A percentile compares a stretch with the other conserved stretches of the same genome.
These are phyloP conservation scores for Trididemnum nubilum DNA, from an alignment of 23 tunicate genomes.

Conservation along the genomic window DNA sequence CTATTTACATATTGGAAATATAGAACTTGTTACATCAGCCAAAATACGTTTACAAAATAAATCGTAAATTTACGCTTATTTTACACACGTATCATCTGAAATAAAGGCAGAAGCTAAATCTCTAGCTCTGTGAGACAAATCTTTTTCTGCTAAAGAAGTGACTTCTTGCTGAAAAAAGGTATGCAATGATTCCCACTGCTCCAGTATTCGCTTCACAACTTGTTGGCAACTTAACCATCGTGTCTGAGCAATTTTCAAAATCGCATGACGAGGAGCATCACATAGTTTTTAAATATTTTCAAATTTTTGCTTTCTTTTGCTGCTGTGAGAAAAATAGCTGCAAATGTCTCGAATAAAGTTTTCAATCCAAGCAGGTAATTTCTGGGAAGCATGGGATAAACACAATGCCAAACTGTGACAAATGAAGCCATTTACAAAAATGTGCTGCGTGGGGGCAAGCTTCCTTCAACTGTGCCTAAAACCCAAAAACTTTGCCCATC, in stretches of 20 bases:
- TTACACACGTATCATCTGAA: background rate
- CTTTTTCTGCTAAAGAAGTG: background rate
- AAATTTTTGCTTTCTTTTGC: too few species aligned
- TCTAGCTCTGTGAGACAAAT: background rate
- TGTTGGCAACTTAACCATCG: background rate
- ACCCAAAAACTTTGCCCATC: too few species aligned
- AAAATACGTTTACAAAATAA: too few species aligned
- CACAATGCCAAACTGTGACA: background rate
- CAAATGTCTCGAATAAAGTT: background rate
- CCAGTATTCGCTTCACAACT: background rate
- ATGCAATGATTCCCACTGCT: conserved; percentile 2
- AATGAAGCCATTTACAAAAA: background rate
- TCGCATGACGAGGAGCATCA: background rate
- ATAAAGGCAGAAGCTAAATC: background rate
- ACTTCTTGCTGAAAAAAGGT: background rate
- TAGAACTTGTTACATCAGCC: too few species aligned
- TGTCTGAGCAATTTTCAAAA: background rate
- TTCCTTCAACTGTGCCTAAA: too few species aligned
- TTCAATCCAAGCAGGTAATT: background rate
- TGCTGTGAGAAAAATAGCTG: too few species aligned
- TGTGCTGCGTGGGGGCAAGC: background rate
- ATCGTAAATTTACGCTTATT: too few species aligned
- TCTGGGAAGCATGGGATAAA: background rate
- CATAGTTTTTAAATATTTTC: too few species aligned
- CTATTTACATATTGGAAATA: too few species aligned